phyloP scores from a whole-genome alignment of 2,888 invertebrate genomes.

The Teinopalpus imperialis region DNA sequence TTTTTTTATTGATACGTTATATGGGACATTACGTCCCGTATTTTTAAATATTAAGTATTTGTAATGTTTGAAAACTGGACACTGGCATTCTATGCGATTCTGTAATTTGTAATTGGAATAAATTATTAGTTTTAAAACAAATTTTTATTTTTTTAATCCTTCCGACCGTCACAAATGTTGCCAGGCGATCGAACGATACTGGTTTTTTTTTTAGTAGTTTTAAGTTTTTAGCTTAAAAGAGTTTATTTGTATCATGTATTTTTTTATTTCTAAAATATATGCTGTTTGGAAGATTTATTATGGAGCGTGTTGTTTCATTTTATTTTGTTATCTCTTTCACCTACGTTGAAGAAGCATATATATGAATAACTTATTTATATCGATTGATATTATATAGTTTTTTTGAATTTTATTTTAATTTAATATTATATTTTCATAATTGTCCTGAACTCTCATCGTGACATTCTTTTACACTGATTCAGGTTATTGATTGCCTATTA shows the following conservation, averaged over 20 bases:
- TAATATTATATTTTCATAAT: too few species aligned
- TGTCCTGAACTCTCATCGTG: too few species aligned
- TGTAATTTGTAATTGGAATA: conserved; percentile 52
- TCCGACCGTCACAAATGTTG: conserved; percentile 23
- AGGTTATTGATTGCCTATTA: too few species aligned
- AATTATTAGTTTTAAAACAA: conserved; percentile 52
- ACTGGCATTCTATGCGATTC: conserved; percentile 46
- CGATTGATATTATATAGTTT: too few species aligned
- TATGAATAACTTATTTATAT: too few species aligned
- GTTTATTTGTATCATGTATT: conserved; percentile 67
- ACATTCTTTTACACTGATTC: too few species aligned
- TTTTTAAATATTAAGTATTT: conserved; percentile 33
- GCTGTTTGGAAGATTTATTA: conserved; percentile 72
- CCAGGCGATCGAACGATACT: conserved; percentile 15
- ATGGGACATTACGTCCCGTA: conserved; percentile 20
- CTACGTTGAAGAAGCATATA: too few species aligned
- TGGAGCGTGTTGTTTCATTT: conserved; percentile 55
- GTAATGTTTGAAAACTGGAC: conserved; percentile 44
- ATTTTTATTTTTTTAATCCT: conserved; percentile 14
- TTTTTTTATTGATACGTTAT: conserved; percentile 32
- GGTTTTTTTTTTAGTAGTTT: conserved; percentile 40
- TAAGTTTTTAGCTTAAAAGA: conserved; percentile 57
- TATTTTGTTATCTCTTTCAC: too few species aligned
- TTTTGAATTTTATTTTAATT: too few species aligned
- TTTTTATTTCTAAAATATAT: conserved; percentile 72